phyloP scores from a whole-genome alignment of 2,888 invertebrate species.

The Trissonchulus latispiculum region DNA sequence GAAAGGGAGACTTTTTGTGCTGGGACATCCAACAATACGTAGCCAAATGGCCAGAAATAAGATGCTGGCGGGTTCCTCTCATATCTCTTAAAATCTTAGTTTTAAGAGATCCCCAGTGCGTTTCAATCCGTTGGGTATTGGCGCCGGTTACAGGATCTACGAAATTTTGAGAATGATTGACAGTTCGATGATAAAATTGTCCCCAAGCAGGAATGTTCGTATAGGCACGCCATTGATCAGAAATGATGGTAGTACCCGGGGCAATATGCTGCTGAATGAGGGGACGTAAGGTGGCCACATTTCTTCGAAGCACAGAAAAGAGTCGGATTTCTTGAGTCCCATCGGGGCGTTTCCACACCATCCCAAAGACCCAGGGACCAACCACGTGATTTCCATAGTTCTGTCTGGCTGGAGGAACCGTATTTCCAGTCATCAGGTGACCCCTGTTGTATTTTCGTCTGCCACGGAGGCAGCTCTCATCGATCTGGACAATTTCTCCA shows the following conservation, averaged over 20 bases:
- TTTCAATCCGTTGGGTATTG: constrained; percentile 13
- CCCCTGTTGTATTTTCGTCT: not conserved
- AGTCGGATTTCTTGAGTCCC: not conserved
- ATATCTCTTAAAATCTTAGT: not conserved
- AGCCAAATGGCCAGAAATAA: not conserved
- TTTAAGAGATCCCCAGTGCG: not conserved
- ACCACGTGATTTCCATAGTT: not conserved
- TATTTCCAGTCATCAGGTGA: not conserved
- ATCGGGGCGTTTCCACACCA: not conserved
- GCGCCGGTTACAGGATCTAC: not conserved
- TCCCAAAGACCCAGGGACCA: not conserved
- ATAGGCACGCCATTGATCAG: too few species aligned
- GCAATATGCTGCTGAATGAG: not conserved
- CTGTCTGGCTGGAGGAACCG: not conserved
- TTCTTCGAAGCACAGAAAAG: too few species aligned
- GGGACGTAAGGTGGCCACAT: not conserved
- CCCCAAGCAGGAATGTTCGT: not conserved
- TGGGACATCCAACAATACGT: not conserved
- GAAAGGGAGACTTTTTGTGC: constrained; percentile 1
- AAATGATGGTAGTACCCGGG: not conserved
- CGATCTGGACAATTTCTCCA: too few species aligned
- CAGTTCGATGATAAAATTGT: not conserved
- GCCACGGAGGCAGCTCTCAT: not conserved
- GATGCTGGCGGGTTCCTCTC: not conserved
- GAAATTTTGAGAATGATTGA: constrained; percentile 6